Evolutionary conservation across 2,888 invertebrate genomes (phyloP).

Genomic region (Netelia fuscicornis): DNA sequence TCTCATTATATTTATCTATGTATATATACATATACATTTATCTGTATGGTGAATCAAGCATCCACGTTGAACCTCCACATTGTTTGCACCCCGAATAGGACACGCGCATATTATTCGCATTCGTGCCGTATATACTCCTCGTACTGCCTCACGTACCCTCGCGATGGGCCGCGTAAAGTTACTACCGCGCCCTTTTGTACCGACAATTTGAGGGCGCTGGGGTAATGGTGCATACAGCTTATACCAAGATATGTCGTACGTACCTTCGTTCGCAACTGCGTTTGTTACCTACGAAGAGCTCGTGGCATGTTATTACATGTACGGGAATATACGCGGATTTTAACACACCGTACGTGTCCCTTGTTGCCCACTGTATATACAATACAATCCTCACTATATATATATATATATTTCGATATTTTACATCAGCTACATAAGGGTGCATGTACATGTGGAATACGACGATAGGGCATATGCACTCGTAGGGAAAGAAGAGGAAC

Average conservation of each 20-base stretch:
- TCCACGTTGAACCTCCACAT: background rate
- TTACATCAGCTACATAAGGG: background rate
- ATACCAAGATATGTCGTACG: background rate
- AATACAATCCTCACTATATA: background rate
- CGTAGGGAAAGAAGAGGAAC: conserved; percentile 39
- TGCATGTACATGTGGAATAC: background rate
- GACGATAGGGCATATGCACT: background rate
- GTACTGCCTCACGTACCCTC: conserved; percentile 27
- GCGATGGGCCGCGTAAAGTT: conserved; percentile 29
- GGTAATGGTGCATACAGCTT: conserved; percentile 1
- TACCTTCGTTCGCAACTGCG: background rate
- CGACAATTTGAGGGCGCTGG: conserved; percentile 23
- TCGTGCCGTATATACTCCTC: conserved; percentile 35
- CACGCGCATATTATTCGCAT: conserved; percentile 61
- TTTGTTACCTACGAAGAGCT: conserved; percentile 8
- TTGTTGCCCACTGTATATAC: background rate
- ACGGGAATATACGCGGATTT: conserved; percentile 25
- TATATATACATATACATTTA: background rate
- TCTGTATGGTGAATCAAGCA: conserved; percentile 1
- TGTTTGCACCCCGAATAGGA: background rate
- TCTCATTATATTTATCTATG: background rate
- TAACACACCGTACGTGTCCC: conserved; percentile 37
- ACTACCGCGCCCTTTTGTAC: conserved; percentile 43
- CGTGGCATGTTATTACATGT: conserved; percentile 48
- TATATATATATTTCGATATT: background rate